phyloP scores from a whole-genome alignment of 2,797 vertebrate genomes.

The Falco peregrinus region DNA sequence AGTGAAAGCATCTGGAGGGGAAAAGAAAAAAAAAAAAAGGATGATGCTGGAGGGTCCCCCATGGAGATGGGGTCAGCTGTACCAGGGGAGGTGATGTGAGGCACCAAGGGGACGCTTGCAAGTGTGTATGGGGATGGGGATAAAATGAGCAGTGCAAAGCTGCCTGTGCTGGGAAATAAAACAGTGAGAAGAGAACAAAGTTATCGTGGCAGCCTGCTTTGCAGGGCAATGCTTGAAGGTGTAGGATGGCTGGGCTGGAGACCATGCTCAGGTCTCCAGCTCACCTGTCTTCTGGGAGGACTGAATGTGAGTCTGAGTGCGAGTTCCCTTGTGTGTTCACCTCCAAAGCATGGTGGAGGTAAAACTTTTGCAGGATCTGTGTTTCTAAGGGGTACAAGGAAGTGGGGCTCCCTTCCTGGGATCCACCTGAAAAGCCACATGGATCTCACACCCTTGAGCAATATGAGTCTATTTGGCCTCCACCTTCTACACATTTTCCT shows the following conservation, averaged over 20 bases:
- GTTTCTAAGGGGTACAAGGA: background rate
- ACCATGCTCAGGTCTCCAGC: background rate
- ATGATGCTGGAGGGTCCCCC: background rate
- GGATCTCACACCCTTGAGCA: background rate
- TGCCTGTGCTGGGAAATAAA: background rate
- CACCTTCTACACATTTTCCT: background rate
- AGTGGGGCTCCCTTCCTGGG: background rate
- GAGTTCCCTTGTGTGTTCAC: rapidly evolving
- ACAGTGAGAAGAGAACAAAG: background rate
- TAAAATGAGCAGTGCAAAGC: background rate
- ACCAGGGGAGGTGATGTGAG: background rate
- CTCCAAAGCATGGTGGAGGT: background rate
- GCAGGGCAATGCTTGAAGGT: background rate
- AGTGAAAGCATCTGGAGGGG: background rate
- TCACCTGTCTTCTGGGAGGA: background rate
- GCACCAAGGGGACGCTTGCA: background rate
- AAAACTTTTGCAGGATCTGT: background rate
- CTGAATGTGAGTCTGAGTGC: background rate
- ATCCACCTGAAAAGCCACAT: rapidly evolving
- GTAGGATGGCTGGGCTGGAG: too few relatives aligned
- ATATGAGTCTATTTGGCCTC: background rate
- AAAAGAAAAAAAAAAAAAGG: background rate
- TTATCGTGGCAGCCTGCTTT: background rate
- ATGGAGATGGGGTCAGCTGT: background rate
- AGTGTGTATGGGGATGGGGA: background rate